Evolutionary conservation across 2,888 invertebrate species (phyloP).

Genomic region (Melanophora roralis): DNA sequence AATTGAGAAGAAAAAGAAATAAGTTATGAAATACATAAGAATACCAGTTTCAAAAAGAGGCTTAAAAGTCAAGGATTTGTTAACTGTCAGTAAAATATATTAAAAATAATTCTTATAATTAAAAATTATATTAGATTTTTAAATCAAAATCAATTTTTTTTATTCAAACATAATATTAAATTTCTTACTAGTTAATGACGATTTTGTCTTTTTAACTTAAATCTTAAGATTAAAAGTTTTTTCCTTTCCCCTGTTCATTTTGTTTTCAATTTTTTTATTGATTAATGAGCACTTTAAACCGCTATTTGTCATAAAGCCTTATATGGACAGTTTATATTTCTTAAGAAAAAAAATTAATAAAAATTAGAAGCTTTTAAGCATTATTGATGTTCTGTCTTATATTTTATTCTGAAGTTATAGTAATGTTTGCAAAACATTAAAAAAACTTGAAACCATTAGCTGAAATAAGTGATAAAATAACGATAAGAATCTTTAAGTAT

Average conservation of each 20-base stretch:
- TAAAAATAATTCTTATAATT: neutral
- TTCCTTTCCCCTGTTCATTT: too few species aligned
- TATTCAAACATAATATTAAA: neutral
- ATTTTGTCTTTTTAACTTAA: conserved; percentile 15
- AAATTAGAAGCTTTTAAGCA: neutral
- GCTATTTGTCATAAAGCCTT: conserved; percentile 20
- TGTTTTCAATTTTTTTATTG: neutral
- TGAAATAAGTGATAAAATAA: neutral
- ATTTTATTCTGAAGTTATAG: neutral
- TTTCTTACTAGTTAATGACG: conserved; percentile 21
- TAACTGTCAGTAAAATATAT: neutral
- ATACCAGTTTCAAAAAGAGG: neutral
- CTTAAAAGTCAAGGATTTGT: conserved; percentile 37
- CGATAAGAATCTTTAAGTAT: neutral
- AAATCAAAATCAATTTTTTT: neutral
- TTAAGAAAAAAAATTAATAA: neutral
- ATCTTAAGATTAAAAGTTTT: neutral
- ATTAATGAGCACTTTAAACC: conserved; percentile 3
- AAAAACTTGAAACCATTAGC: neutral
- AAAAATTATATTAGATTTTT: neutral
- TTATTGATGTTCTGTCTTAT: neutral
- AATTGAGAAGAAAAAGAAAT: neutral
- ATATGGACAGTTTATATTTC: neutral
- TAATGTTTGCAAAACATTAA: neutral
- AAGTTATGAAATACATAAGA: neutral